These are phyloP conservation scores for Dioctria rufipes DNA, from an alignment of 2,888 invertebrate species.

Conservation along the genomic window DNA sequence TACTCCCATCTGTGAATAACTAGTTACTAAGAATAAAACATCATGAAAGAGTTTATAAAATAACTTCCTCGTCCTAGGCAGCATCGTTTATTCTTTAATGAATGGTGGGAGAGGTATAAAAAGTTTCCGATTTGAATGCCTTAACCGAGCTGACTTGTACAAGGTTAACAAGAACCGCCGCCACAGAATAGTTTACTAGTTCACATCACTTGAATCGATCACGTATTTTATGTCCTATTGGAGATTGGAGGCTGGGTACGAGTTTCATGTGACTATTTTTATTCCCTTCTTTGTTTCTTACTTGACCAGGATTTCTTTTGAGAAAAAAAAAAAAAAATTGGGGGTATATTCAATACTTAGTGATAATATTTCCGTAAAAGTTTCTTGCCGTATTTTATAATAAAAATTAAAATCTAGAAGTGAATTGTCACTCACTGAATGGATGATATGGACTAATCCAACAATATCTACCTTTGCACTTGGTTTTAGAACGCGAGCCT, in stretches of 20 bases:
- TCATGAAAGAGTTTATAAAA: constrained; percentile 42
- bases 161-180: constrained; percentile 36
- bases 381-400: too few relatives aligned
- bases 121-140: constrained; percentile 25
- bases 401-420: too few relatives aligned
- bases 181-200: constrained; percentile 40
- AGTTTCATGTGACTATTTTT: too few relatives aligned
- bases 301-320: too few relatives aligned
- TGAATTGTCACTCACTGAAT: too few relatives aligned
- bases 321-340: too few relatives aligned
- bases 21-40: background rate
- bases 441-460: too few relatives aligned
- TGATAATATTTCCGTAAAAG: too few relatives aligned
- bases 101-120: constrained; percentile 12
- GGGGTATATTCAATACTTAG: too few relatives aligned
- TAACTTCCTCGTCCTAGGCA: constrained; percentile 40
- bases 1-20: constrained; percentile 21
- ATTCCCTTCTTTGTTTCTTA: too few relatives aligned
- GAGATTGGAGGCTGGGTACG: background rate
- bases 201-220: constrained; percentile 55
- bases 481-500: too few relatives aligned
- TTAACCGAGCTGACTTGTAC: constrained; percentile 6
- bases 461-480: too few relatives aligned
- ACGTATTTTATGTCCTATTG: constrained; percentile 55
- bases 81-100: constrained; percentile 24